These are phyloP conservation scores for Rhogogaster chlorosoma DNA, from an alignment of 2,888 invertebrate genomes.

Conservation along the genomic window DNA sequence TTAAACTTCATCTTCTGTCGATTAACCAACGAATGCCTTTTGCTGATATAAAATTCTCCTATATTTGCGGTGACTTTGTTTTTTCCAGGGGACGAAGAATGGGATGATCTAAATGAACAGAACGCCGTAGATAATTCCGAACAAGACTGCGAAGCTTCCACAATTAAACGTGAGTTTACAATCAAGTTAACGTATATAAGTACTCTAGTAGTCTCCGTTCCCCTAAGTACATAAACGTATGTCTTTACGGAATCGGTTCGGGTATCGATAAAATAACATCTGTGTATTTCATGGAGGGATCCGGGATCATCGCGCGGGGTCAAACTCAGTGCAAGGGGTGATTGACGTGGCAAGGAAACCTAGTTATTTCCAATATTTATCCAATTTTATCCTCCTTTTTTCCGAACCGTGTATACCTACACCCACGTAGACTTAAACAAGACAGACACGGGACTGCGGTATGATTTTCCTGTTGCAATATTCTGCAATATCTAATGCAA, in stretches of 20 bases:
- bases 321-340: neutral
- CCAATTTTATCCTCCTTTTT: neutral
- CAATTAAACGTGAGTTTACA: conserved; percentile 68
- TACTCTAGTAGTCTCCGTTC: neutral
- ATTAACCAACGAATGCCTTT: neutral
- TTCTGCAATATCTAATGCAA: neutral
- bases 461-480: neutral
- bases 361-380: neutral
- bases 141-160: conserved; percentile 67
- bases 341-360: conserved; percentile 7
- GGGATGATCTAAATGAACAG: conserved; percentile 70
- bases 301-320: neutral
- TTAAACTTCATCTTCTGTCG: neutral
- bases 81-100: conserved; percentile 73
- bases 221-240: neutral
- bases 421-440: neutral
- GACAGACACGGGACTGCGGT: neutral
- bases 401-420: neutral
- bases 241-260: neutral
- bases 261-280: neutral
- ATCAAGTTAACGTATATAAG: neutral
- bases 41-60: neutral
- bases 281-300: neutral
- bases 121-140: conserved; percentile 68
- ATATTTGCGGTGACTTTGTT: conserved; percentile 46